These are phyloP conservation scores for Notechis scutatus DNA, from an alignment of 2,113 vertebrate genomes.

Conservation along the genomic window DNA sequence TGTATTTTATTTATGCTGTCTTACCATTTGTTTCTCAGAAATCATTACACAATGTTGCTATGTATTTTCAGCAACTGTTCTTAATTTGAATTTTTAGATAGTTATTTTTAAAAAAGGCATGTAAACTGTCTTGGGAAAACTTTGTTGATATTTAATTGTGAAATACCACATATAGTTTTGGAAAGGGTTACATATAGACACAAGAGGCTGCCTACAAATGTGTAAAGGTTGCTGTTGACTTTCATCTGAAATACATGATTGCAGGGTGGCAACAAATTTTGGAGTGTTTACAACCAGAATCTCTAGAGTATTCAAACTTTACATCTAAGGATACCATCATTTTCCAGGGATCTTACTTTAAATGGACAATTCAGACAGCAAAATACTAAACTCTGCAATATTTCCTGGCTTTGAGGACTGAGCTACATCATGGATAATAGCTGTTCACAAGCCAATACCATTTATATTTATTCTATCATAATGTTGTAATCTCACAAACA, in stretches of 20 bases:
- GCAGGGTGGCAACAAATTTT: background rate
- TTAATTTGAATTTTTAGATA: background rate
- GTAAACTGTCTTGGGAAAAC: background rate
- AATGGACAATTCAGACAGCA: background rate
- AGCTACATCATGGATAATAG: background rate
- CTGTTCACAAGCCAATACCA: background rate
- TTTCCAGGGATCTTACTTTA: background rate
- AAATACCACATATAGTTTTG: background rate
- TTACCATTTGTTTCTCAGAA: background rate
- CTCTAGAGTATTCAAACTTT: background rate
- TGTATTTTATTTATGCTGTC: background rate
- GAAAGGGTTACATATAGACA: background rate
- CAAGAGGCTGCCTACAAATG: background rate
- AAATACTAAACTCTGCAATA: background rate
- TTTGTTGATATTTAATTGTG: background rate
- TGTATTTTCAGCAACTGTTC: background rate
- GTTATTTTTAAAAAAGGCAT: background rate
- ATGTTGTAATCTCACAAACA: background rate
- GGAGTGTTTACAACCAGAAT: background rate
- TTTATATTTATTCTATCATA: background rate
- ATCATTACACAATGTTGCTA: background rate
- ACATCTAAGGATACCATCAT: background rate
- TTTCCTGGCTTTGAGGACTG: background rate
- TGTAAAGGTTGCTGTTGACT: background rate
- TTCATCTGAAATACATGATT: background rate